phyloP scores from a whole-genome alignment of 2,888 invertebrate genomes.

The Dryobota labecula region DNA sequence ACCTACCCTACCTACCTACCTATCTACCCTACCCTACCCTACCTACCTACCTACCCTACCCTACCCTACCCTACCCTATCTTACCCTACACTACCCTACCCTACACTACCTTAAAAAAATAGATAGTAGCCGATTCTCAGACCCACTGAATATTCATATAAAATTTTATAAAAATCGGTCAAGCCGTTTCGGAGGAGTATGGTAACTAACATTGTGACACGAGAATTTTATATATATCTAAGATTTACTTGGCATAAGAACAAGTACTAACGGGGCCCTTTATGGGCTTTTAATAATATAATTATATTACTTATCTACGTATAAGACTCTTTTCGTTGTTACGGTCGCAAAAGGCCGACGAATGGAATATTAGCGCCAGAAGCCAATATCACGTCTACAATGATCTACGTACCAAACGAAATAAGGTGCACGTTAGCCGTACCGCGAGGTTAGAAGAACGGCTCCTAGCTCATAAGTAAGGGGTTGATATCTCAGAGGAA shows the following conservation, averaged over 20 bases:
- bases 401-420: conserved; percentile 4
- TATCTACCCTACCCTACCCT: no score
- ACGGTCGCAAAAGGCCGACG: not conserved
- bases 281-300: not conserved
- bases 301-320: not conserved
- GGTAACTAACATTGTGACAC: no score
- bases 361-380: not conserved
- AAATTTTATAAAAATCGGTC: no score
- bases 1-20: no score
- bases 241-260: not conserved
- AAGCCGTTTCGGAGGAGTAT: no score
- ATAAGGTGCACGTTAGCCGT: not conserved
- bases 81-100: no score
- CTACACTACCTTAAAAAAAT: no score
- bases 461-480: conserved; percentile 3
- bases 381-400: not conserved
- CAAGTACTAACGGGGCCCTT: not conserved
- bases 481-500: conserved; percentile 58
- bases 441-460: conserved; percentile 9
- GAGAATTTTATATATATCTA: no score
- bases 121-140: no score
- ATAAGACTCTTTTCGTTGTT: not conserved
- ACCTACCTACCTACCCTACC: no score
- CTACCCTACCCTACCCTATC: no score
- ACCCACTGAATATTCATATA: no score